Evolutionary conservation across 2,113 vertebrate genomes (phyloP).

Genomic region (Peromyscus californicus): DNA sequence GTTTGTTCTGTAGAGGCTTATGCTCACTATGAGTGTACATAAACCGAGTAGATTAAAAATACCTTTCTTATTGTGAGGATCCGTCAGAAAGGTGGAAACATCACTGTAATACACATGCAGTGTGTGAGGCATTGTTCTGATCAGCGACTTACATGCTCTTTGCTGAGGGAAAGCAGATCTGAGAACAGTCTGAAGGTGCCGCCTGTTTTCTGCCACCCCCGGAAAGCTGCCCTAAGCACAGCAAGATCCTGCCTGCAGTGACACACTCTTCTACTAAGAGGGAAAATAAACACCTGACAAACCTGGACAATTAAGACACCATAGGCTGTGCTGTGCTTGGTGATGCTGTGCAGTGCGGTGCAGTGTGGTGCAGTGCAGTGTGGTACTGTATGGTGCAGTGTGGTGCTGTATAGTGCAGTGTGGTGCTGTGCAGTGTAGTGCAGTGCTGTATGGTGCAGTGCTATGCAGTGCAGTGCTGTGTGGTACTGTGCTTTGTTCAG

Average conservation of each 20-base stretch:
- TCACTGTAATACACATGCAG: neutral
- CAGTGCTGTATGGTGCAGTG: neutral
- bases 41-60: neutral
- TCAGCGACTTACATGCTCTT: neutral
- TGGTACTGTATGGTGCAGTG: rapidly evolving
- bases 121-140: neutral
- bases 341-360: neutral
- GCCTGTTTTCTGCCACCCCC: neutral
- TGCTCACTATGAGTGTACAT: neutral
- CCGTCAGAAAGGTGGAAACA: neutral
- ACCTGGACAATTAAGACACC: neutral
- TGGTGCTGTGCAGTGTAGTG: neutral
- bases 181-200: neutral
- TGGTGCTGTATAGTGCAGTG: too few relatives aligned
- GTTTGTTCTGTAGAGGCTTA: neutral
- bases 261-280: neutral
- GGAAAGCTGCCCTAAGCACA: neutral
- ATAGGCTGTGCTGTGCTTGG: neutral
- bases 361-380: rapidly evolving
- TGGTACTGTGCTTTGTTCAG: neutral
- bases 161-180: neutral
- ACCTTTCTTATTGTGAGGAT: neutral
- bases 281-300: conserved; percentile 38
- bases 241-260: neutral
- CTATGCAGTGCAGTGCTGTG: neutral